A percentile compares a stretch with the other conserved stretches of the same genome.
Conservation (phyloP, 2,113 vertebrate species). For the Steatornis caripensis region DNA sequence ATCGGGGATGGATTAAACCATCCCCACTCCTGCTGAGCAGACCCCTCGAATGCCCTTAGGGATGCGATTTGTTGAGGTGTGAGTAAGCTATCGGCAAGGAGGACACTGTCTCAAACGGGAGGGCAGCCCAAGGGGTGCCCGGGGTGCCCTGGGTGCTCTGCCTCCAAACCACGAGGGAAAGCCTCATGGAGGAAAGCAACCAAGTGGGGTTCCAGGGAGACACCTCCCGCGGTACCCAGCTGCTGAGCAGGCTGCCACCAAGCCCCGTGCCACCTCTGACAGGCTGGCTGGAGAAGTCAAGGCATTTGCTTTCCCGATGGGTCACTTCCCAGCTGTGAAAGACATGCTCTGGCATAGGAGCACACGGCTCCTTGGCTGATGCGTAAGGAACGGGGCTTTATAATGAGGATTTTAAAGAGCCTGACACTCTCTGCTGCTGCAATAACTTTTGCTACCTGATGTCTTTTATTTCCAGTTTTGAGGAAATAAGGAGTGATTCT, state of each 20-base stretch:
- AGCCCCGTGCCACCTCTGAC: background rate
- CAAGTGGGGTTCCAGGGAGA: background rate
- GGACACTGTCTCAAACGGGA: background rate
- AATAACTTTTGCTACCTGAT: background rate
- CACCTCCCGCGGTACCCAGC: background rate
- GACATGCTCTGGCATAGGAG: background rate
- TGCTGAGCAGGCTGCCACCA: background rate
- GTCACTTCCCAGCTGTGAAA: background rate
- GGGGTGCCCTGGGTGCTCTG: background rate
- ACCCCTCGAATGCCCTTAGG: background rate
- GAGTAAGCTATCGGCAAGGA: background rate
- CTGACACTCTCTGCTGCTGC: background rate
- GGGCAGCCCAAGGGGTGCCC: background rate
- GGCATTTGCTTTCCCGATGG: background rate
- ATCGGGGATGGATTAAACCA: background rate
- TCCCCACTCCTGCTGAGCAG: background rate
- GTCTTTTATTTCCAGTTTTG: background rate
- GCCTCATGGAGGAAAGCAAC: background rate
- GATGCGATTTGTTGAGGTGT: background rate
- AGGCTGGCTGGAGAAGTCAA: background rate
- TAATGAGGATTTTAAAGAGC: background rate
- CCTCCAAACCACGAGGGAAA: fast-evolving
- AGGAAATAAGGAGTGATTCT: background rate
- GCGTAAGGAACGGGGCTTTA: background rate
- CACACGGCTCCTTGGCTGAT: background rate